Evolutionary conservation across 1,140 invertebrate species (phyloP).

Genomic region (Triops longicaudatus): DNA sequence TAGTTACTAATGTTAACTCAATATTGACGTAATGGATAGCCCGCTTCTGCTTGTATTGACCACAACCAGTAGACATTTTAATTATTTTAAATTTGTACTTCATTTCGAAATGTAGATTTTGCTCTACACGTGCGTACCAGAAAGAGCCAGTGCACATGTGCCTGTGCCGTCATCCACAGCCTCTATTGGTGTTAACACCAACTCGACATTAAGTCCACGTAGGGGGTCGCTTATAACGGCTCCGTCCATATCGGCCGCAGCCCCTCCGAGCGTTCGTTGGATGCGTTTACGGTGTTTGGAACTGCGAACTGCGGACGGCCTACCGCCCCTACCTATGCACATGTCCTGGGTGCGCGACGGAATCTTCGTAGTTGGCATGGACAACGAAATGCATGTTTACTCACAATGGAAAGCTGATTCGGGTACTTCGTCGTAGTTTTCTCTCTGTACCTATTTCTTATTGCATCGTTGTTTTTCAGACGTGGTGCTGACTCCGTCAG

Average conservation of each 20-base stretch:
- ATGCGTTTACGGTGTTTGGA: slow-evolving; percentile 89
- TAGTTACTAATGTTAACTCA: too few relatives aligned
- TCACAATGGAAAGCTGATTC: slow-evolving; percentile 82
- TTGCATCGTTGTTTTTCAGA: neutral
- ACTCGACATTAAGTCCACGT: neutral
- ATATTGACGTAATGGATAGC: too few relatives aligned
- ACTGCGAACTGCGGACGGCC: slow-evolving; percentile 84
- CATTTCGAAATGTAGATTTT: slow-evolving; percentile 32
- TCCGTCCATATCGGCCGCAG: neutral
- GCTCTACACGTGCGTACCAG: slow-evolving; percentile 33
- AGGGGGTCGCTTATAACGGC: neutral
- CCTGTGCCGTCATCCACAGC: slow-evolving; percentile 28
- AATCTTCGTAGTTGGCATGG: slow-evolving; percentile 96
- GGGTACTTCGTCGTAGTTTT: slow-evolving; percentile 33
- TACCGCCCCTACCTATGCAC: slow-evolving; percentile 94
- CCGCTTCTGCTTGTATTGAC: too few relatives aligned
- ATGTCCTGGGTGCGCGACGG: slow-evolving; percentile 97
- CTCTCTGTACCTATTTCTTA: neutral
- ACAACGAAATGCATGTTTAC: slow-evolving; percentile 99
- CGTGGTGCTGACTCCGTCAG: neutral
- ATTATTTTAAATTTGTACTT: neutral
- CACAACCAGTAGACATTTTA: too few relatives aligned
- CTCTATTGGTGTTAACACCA: slow-evolving; percentile 30
- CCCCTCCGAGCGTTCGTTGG: slow-evolving; percentile 49
- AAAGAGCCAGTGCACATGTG: slow-evolving; percentile 31